Base-by-base conservation (phyloP, 2,113 vertebrate genomes). In the Urocynchramus pylzowi region DNA sequence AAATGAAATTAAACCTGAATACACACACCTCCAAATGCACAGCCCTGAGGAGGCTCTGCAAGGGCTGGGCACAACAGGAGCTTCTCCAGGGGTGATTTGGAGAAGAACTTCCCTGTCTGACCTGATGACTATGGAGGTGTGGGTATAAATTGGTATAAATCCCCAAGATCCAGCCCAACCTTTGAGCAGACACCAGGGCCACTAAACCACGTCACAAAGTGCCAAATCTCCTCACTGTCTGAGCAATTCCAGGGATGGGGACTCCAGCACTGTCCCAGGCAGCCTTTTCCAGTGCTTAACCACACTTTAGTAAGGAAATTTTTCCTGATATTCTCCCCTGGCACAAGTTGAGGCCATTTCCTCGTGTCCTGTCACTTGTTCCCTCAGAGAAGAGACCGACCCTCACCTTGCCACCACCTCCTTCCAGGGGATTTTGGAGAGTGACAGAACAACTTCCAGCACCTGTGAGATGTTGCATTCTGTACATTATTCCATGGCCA, bases 81-180 rank as follows among this genome's bases (percentile, higher is more conserved):
- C 11, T 42, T 11, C 65, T 20, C 27, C 5, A 9, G 11, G 39
- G 23, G 5, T 13, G 2, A 5, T 4, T 33, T 1, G 3, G 49
- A 27, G 57, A 41, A 27, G 57, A 41, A 10, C 20, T 54, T 26
- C 5, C 4, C 49, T 39, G 16, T n/a, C 13, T 7, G 30, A 35
- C 24, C 39, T 61, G 35, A 10, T 19, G 10, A 1, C 23, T 17
- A 1, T 0, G 0, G n/a, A 61, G 13, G 31, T 8, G 13, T 6
- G 44, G 21, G 30, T 31, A 7, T 7, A 31, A 76, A 53, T 1
- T 33, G 61, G 61, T 27, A 77, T 27, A 0, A 1, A 31, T 5
- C 44, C 24, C 26, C 27, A 13, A 27, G 18, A 7, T 8, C 10
- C 4, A 41, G 13, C 4, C 49, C 41, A 49, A 1, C 10, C 39